Percentiles rank a stretch among this genome's conserved stretches.
Evolutionary conservation across 2,888 invertebrate species (phyloP).

Genomic region (Hermaeophaga mercurialis): DNA sequence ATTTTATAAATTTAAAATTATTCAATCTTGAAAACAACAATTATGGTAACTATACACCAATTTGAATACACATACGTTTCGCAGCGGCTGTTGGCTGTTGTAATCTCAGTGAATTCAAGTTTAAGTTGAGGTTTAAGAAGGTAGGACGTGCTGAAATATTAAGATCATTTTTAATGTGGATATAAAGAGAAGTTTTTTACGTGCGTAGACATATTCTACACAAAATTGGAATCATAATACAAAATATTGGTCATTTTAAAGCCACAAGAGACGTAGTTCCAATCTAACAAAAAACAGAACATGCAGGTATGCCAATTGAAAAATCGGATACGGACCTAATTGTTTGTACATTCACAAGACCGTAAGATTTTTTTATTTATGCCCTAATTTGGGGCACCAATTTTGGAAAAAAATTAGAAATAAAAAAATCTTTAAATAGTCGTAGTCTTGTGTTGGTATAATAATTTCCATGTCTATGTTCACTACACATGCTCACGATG

Average conservation of each 20-base stretch:
- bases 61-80: conserved; percentile 78
- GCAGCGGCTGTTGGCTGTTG: conserved; percentile 74
- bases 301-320: conserved; percentile 51
- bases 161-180: conserved; percentile 38
- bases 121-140: conserved; percentile 96
- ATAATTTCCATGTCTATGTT: conserved; percentile 30
- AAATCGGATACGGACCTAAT: conserved; percentile 18
- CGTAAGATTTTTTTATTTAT: conserved; percentile 2
- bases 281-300: conserved; percentile 50
- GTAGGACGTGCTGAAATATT: conserved; percentile 93
- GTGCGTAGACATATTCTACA: conserved; percentile 32
- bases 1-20: no score
- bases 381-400: neutral
- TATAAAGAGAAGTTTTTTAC: conserved; percentile 17
- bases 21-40: conserved; percentile 22
- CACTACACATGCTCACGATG: conserved; percentile 52
- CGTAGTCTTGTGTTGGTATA: conserved; percentile 18
- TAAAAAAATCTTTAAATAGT: conserved; percentile 14
- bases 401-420: neutral
- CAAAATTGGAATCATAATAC: conserved; percentile 12
- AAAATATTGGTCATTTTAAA: conserved; percentile 47
- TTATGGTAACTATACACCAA: conserved; percentile 36
- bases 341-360: conserved; percentile 19
- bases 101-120: conserved; percentile 88
- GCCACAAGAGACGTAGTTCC: conserved; percentile 55